A percentile compares a stretch with the other conserved stretches of the same genome.
phyloP scores from a whole-genome alignment of 2,888 invertebrate genomes.

The Crepidodera aurea region DNA sequence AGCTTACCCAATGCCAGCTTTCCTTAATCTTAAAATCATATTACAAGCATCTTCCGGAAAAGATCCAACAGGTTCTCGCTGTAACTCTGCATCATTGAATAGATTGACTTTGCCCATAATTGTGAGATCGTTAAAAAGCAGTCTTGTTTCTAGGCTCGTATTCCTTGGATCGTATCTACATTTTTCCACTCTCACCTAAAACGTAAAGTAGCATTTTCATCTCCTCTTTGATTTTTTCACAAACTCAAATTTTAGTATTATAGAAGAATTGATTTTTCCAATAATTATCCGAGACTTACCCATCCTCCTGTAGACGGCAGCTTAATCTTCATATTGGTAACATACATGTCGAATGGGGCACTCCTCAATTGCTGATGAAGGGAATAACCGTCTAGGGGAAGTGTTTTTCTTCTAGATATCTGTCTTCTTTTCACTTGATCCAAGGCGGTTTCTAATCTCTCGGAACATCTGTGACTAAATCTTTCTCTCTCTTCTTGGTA shows the following conservation, averaged over 20 bases:
- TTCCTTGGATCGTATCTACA: slow-evolving; percentile 80
- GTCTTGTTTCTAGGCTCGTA: slow-evolving; percentile 77
- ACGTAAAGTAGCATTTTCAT: background rate
- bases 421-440: slow-evolving; percentile 70
- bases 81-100: slow-evolving; percentile 59
- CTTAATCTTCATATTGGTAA: slow-evolving; percentile 74
- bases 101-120: slow-evolving; percentile 80
- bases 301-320: slow-evolving; percentile 72
- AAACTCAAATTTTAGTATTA: background rate
- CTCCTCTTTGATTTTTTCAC: too few relatives aligned
- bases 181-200: slow-evolving; percentile 68
- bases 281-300: slow-evolving; percentile 60
- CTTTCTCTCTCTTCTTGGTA: slow-evolving; percentile 53
- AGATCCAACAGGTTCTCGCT: slow-evolving; percentile 58
- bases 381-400: slow-evolving; percentile 71
- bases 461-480: slow-evolving; percentile 65
- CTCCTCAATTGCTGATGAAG: slow-evolving; percentile 70
- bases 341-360: slow-evolving; percentile 74
- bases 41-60: slow-evolving; percentile 68
- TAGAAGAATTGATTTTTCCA: background rate
- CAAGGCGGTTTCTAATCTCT: slow-evolving; percentile 71
- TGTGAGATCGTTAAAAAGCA: slow-evolving; percentile 80
- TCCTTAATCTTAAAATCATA: slow-evolving; percentile 79
- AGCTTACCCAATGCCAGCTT: slow-evolving; percentile 75
- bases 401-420: slow-evolving; percentile 62